Conservation (phyloP, 2,797 vertebrate species). For the Trematomus bernacchii region DNA sequence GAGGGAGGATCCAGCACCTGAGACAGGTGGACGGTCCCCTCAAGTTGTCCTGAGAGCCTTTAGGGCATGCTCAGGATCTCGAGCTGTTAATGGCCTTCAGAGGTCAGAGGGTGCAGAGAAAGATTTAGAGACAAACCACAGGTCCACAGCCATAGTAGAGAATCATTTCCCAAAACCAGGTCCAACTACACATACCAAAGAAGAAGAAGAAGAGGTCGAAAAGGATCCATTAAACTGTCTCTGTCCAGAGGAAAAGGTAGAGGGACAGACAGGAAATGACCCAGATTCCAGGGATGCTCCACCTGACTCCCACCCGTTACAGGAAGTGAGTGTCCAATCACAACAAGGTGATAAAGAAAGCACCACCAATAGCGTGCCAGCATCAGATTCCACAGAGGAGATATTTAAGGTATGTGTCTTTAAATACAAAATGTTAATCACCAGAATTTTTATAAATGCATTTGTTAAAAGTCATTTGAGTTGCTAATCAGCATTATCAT, state of each 20-base stretch:
- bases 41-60: constrained; percentile 77
- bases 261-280: constrained; percentile 78
- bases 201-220: constrained; percentile 58
- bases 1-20: constrained; percentile 35
- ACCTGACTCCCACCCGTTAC: constrained; percentile 65
- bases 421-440: constrained; percentile 32
- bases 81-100: constrained; percentile 69
- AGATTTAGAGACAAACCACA: constrained; percentile 55
- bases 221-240: constrained; percentile 55
- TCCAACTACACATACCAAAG: constrained; percentile 50
- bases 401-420: constrained; percentile 84
- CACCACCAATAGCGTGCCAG: constrained; percentile 68
- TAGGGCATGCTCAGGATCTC: constrained; percentile 70
- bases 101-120: constrained; percentile 59
- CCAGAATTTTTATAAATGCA: constrained; percentile 16
- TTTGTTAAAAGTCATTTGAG: constrained; percentile 21
- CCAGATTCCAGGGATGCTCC: constrained; percentile 80
- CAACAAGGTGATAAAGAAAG: constrained; percentile 77
- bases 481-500: constrained; percentile 25
- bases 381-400: constrained; percentile 80
- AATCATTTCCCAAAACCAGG: constrained; percentile 64
- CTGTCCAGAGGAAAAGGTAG: constrained; percentile 67
- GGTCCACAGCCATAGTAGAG: constrained; percentile 68
- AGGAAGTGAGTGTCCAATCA: constrained; percentile 73
- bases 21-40: constrained; percentile 66